phyloP scores from a whole-genome alignment of 2,113 vertebrate species.

The Clinocottus analis region DNA sequence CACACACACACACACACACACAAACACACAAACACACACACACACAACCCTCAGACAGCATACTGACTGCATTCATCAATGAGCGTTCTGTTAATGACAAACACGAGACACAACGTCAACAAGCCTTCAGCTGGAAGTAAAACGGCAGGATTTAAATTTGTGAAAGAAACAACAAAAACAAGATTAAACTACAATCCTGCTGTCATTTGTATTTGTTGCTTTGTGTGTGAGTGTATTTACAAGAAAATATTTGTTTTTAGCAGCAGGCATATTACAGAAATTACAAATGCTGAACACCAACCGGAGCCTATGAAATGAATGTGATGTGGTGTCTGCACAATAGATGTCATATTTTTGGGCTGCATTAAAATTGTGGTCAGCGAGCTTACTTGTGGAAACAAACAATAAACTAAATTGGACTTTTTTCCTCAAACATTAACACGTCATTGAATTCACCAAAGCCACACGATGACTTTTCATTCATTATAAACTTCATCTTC shows the following conservation, averaged over 20 bases:
- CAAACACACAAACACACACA: constrained; percentile 8
- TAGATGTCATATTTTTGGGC: neutral
- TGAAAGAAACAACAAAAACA: constrained; percentile 4
- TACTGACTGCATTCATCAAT: constrained; percentile 40
- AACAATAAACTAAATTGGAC: neutral
- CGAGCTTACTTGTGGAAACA: neutral
- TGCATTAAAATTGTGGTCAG: neutral
- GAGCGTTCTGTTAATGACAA: constrained; percentile 34
- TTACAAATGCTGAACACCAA: neutral
- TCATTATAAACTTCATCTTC: neutral
- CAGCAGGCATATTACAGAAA: neutral
- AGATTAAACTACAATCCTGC: neutral
- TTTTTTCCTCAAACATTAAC: neutral
- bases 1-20: constrained; percentile 3
- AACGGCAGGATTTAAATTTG: neutral
- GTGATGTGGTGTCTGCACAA: neutral
- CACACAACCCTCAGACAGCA: constrained; percentile 11
- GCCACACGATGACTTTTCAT: neutral
- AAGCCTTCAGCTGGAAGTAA: neutral
- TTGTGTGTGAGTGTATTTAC: neutral
- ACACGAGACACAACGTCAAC: constrained; percentile 4
- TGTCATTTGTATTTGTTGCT: too few species aligned
- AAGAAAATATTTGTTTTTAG: constrained; percentile 13
- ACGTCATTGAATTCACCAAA: neutral
- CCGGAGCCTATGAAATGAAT: neutral